These are phyloP conservation scores for Scaptomyza cyrtandrae DNA, from an alignment of 2,888 invertebrate species.

Conservation along the genomic window DNA sequence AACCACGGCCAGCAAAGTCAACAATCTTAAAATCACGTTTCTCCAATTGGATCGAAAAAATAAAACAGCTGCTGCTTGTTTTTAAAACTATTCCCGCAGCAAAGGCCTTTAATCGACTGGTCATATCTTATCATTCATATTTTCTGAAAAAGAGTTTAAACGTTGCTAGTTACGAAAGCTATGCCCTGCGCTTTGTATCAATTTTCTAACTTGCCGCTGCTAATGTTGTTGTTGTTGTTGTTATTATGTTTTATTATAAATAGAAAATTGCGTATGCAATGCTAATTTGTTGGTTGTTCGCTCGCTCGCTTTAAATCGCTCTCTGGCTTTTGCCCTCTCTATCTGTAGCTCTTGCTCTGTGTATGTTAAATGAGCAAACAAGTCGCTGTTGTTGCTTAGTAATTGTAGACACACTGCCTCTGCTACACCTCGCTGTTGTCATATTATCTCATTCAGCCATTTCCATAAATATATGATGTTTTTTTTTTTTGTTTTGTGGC, in stretches of 20 bases:
- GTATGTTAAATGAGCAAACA: conserved; percentile 51
- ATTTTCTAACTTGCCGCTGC: conserved; percentile 16
- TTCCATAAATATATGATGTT: conserved; percentile 56
- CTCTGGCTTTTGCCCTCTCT: conserved; percentile 17
- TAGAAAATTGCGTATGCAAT: conserved; percentile 82
- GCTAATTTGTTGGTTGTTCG: conserved; percentile 67
- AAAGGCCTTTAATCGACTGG: conserved; percentile 37
- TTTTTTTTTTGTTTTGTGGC: conserved; percentile 33
- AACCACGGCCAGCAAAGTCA: conserved; percentile 43
- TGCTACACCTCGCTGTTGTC: conserved; percentile 50
- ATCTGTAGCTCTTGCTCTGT: conserved; percentile 13
- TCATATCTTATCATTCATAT: conserved; percentile 48
- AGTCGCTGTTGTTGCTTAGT: conserved; percentile 78
- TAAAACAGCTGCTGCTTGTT: conserved; percentile 44
- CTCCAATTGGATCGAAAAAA: conserved; percentile 33
- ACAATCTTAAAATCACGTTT: conserved; percentile 33
- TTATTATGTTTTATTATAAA: conserved; percentile 69
- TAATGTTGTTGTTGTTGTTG: conserved; percentile 58
- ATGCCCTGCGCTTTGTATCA: too few species aligned
- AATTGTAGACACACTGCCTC: conserved; percentile 53
- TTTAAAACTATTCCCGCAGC: conserved; percentile 16
- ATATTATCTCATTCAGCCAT: conserved; percentile 75
- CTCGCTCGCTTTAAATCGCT: conserved; percentile 36
- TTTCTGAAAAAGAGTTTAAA: conserved; percentile 31
- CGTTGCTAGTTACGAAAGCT: conserved; percentile 51